Evolutionary conservation across 2,113 vertebrate species (phyloP).

Genomic region (Laticauda laticaudata): DNA sequence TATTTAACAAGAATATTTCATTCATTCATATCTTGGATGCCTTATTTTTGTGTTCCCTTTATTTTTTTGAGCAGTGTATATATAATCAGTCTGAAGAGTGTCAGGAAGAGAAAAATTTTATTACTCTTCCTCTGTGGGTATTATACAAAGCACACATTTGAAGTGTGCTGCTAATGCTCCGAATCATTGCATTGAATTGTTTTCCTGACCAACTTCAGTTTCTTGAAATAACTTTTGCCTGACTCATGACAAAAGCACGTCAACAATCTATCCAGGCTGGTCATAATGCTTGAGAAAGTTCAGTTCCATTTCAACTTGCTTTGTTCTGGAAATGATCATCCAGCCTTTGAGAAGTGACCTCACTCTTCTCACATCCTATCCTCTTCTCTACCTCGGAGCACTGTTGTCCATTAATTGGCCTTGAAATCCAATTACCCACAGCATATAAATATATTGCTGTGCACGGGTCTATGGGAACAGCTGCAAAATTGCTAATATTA

Average conservation of each 20-base stretch:
- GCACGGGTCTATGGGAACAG: constrained; percentile 74
- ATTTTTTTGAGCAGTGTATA: no score
- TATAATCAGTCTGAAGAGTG: neutral
- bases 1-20: no score
- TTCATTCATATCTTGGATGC: no score
- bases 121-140: neutral
- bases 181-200: neutral
- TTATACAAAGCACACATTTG: constrained; percentile 8
- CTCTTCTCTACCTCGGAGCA: constrained; percentile 51
- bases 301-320: constrained; percentile 34
- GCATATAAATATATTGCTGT: constrained; percentile 69
- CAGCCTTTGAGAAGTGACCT: constrained; percentile 41
- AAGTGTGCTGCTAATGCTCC: neutral
- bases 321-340: constrained; percentile 4
- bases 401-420: constrained; percentile 48
- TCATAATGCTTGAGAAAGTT: constrained; percentile 15
- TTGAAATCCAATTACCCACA: constrained; percentile 76
- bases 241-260: neutral
- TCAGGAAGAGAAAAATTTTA: neutral
- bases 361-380: constrained; percentile 30
- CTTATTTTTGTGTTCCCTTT: no score
- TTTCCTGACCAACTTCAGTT: constrained; percentile 25
- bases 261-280: neutral
- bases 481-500: constrained; percentile 86
- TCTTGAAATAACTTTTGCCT: neutral